Conservation (phyloP, 1,140 invertebrate species). For the Globodera rostochiensis region DNA sequence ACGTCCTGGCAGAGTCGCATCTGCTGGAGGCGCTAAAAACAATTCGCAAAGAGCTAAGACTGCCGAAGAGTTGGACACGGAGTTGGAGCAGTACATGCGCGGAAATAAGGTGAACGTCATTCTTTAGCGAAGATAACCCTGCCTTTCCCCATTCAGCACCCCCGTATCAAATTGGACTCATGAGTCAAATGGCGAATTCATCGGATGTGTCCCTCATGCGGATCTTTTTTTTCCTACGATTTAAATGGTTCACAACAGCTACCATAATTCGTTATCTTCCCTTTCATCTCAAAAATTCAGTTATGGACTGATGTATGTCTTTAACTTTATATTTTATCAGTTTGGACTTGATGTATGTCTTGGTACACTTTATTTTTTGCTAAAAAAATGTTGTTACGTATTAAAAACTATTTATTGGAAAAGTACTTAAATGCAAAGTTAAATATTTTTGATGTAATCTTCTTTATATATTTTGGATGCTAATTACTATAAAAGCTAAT, state of each 20-base stretch:
- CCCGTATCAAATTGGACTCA: slow-evolving; percentile 21
- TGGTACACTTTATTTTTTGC: background rate
- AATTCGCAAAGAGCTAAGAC: slow-evolving; percentile 10
- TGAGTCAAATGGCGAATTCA: background rate
- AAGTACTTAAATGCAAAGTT: background rate
- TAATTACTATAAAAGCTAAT: background rate
- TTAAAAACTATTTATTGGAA: background rate
- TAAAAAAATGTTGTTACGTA: background rate
- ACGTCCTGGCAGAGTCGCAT: background rate
- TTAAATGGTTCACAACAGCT: too few relatives aligned
- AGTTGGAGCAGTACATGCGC: slow-evolving; percentile 33
- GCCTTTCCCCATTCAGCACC: slow-evolving; percentile 7
- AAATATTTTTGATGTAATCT: background rate
- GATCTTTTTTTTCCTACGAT: background rate
- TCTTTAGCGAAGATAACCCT: background rate
- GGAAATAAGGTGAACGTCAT: slow-evolving; percentile 22
- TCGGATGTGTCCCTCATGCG: background rate
- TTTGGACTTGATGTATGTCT: background rate
- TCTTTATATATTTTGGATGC: slow-evolving; percentile 7
- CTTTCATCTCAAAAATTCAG: too few relatives aligned
- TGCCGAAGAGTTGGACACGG: slow-evolving; percentile 29
- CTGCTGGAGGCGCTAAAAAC: background rate
- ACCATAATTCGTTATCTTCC: too few relatives aligned
- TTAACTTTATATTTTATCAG: too few relatives aligned
- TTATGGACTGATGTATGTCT: too few relatives aligned